Conservation (phyloP, 2,113 vertebrate genomes). For the Corydoras maculifer region DNA sequence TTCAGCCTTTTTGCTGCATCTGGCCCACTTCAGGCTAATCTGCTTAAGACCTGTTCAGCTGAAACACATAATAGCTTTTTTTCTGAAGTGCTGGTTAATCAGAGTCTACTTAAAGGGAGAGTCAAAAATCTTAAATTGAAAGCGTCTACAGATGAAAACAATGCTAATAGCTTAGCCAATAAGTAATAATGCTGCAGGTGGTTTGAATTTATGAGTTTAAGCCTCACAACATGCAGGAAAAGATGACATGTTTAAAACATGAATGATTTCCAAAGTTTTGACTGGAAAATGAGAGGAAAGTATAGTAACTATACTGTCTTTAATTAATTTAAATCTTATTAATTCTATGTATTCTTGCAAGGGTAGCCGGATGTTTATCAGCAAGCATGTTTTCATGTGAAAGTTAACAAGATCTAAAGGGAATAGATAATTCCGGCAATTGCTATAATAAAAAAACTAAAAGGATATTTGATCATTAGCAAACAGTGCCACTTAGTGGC, state of each 20-base stretch:
- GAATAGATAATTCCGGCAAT: not conserved
- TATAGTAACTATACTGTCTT: not conserved
- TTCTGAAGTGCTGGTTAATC: not conserved
- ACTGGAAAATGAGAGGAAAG: not conserved
- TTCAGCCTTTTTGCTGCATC: not conserved
- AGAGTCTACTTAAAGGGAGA: not conserved
- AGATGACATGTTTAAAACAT: not conserved
- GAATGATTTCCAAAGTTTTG: not conserved
- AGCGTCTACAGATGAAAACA: too few species aligned
- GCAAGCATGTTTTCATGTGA: too few species aligned
- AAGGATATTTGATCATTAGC: not conserved
- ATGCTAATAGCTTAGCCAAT: not conserved
- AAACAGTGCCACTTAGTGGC: slow-evolving; percentile 29
- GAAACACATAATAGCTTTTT: not conserved
- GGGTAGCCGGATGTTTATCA: too few species aligned
- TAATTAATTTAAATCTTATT: not conserved
- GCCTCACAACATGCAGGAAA: not conserved
- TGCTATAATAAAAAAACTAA: not conserved
- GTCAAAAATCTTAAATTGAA: not conserved
- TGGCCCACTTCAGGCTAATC: not conserved
- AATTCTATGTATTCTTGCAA: too few species aligned
- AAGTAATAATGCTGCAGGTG: not conserved
- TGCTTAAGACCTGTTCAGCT: not conserved
- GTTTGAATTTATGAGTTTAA: not conserved
- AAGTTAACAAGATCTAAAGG: too few species aligned